Percentiles rank a stretch among this genome's conserved stretches.
Evolutionary conservation across 2,888 invertebrate species (phyloP).

Genomic region (Phortica okadai): DNA sequence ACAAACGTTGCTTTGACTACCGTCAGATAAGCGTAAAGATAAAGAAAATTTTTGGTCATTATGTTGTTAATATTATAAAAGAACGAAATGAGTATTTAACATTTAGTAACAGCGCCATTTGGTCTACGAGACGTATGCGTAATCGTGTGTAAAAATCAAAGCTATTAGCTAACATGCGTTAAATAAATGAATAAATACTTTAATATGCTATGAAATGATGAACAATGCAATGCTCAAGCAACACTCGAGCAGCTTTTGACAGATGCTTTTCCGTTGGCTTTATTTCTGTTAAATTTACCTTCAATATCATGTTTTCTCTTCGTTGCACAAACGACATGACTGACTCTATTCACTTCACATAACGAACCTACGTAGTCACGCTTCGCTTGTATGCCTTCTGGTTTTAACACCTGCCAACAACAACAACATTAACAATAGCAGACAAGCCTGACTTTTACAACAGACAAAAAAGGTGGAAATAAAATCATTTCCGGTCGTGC

Average conservation of each 20-base stretch:
- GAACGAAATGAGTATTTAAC: no score
- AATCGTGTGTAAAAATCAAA: slow-evolving; percentile 39
- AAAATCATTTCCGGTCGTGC: slow-evolving; percentile 61
- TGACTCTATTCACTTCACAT: background rate
- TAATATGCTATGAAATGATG: no score
- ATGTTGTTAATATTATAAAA: no score
- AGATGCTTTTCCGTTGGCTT: background rate
- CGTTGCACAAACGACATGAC: slow-evolving; percentile 8
- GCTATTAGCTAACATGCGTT: slow-evolving; percentile 29
- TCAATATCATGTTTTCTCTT: slow-evolving; percentile 24
- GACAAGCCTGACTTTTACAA: no score
- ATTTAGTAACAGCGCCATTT: background rate
- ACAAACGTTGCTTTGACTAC: no score
- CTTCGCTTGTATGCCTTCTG: background rate
- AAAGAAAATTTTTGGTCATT: no score
- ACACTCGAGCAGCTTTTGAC: slow-evolving; percentile 9
- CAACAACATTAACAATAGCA: background rate
- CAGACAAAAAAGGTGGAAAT: slow-evolving; percentile 52
- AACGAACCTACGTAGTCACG: no score
- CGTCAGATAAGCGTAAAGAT: no score
- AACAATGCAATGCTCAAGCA: no score
- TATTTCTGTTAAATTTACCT: slow-evolving; percentile 22
- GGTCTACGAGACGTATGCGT: slow-evolving; percentile 47
- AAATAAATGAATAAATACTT: no score
- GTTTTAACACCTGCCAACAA: background rate